Evolutionary conservation across 2,888 invertebrate genomes (phyloP).

Genomic region (Rhamphomyia laevipes): DNA sequence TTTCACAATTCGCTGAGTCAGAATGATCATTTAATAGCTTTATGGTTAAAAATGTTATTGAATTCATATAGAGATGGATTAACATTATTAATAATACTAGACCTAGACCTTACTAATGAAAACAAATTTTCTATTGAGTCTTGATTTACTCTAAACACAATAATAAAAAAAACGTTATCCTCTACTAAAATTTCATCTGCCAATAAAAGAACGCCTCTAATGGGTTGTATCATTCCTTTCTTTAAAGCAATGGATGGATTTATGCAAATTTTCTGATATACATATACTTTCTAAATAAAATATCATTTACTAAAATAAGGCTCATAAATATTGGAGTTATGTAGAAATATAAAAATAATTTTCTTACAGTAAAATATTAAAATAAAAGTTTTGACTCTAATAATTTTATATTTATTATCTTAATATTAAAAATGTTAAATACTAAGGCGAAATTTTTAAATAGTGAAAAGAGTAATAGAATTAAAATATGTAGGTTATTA

Average conservation of each 20-base stretch:
- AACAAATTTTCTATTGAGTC: constrained; percentile 6
- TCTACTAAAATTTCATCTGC: constrained; percentile 4
- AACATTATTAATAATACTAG: constrained; percentile 1
- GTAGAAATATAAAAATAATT: too few relatives aligned
- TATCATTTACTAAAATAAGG: constrained; percentile 2
- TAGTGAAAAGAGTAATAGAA: neutral
- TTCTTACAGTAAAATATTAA: too few relatives aligned
- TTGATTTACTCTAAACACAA: constrained; percentile 2
- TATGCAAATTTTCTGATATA: neutral
- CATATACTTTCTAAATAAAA: neutral
- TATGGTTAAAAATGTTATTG: neutral
- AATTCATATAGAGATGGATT: neutral
- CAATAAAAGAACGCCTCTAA: constrained; percentile 1
- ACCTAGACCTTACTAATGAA: constrained; percentile 7
- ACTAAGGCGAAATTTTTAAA: neutral
- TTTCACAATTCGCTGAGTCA: neutral
- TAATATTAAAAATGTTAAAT: too few relatives aligned
- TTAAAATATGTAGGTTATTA: too few relatives aligned
- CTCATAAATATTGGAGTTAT: too few relatives aligned
- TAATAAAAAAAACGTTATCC: constrained; percentile 1
- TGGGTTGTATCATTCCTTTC: constrained; percentile 4
- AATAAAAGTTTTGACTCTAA: too few relatives aligned
- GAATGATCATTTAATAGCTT: neutral
- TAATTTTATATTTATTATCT: too few relatives aligned
- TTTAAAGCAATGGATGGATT: constrained; percentile 1